Base-by-base conservation (phyloP, 2,888 invertebrate genomes). In the Oasisia sp. region DNA sequence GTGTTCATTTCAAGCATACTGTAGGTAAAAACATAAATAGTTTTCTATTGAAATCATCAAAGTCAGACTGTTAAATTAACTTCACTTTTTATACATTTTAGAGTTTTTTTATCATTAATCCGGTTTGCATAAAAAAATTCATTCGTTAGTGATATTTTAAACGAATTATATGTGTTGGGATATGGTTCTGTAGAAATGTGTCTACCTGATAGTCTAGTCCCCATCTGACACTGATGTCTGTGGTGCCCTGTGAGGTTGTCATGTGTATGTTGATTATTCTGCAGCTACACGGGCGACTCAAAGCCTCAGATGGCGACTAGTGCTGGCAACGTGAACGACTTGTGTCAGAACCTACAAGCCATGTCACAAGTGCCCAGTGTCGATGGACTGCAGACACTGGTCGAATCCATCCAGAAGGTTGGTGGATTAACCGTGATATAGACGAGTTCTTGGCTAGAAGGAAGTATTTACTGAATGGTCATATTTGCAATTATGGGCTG, bases 321-420 rank as follows among this genome's bases (percentile, higher is more conserved):
- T n/a, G 27, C 74, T 74, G 74, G 74, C 74, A 74, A 74, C 5
- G 74, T 74, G 27, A 74, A 74, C n/a, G 74, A 74, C 74, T 7
- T 74, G 74, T 74, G 74, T 74, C 74, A 74, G 74, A 74, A 74
- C 74, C 74, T 74, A 27, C 74, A 74, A 74, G 74, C 74, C 19
- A 74, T 74, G 74, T 74, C 74, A 27, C 74, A 74, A 27, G 74
- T 74, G 19, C 74, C 74, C 74, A 74, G 74, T 27, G 74, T 74
- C 19, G 74, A 74, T n/a, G 74, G 74, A 19, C 74, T 93, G 27
- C 92, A 92, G 91, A 91, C 91, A 9, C 93, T 93, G 1, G 93
- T 93, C 19, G 92, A 93, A 27, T 91, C 93, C 91, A 93, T 93
- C 56, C 92, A 93, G 89, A 93, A 93, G 93, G 93, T 93, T 32